Evolutionary conservation across 2,113 vertebrate species (phyloP).

Genomic region (human (Homo sapiens)): DNA sequence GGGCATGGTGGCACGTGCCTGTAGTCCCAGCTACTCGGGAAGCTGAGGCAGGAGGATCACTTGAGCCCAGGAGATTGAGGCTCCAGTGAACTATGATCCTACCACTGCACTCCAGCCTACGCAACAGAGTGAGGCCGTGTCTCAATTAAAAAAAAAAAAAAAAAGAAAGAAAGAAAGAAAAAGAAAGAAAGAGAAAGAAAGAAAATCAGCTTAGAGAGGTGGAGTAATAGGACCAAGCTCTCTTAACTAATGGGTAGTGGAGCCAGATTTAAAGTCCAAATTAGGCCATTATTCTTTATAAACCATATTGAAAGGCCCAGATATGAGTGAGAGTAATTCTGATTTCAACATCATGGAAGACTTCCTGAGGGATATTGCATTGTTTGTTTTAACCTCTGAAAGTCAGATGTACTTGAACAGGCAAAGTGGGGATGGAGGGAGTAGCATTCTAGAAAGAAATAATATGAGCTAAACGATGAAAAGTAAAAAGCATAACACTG

Average conservation of each 20-base stretch:
- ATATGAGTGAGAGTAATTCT: neutral
- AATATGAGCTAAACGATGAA: neutral
- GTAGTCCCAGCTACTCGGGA: too few species aligned
- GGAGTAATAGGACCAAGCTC: neutral
- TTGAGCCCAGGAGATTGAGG: too few species aligned
- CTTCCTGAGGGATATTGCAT: neutral
- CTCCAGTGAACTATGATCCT: too few species aligned
- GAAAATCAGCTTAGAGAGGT: neutral
- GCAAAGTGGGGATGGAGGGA: neutral
- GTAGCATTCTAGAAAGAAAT: neutral
- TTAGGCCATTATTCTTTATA: neutral
- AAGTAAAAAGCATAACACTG: neutral
- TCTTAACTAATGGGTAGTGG: neutral
- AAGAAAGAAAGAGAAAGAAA: too few species aligned
- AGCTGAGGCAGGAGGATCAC: too few species aligned
- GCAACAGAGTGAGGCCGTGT: too few species aligned
- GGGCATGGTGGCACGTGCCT: too few species aligned
- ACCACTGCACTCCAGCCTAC: too few species aligned
- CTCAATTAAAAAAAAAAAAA: too few species aligned
- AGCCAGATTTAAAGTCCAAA: neutral
- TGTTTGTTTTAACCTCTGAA: constrained; percentile 28
- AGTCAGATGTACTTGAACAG: neutral
- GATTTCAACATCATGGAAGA: neutral
- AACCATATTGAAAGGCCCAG: neutral
- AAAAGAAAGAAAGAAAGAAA: too few species aligned